Conservation (phyloP, 2,888 invertebrate genomes). For the Drosophila tripunctata region DNA sequence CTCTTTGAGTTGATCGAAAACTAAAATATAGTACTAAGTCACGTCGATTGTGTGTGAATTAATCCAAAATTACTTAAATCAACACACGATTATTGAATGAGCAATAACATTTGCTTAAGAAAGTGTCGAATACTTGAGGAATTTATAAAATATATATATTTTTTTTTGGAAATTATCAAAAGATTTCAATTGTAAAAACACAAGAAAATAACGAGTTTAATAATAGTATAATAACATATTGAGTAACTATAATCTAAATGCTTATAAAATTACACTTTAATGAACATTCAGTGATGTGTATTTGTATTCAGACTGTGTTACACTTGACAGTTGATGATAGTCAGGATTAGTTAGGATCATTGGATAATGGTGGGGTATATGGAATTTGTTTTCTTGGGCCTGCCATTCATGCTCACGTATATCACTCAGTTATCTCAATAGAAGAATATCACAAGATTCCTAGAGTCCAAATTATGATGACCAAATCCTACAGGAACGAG, state of each 20-base stretch:
- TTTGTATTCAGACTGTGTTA: constrained; percentile 70
- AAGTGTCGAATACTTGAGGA: constrained; percentile 9
- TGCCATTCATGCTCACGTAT: constrained; percentile 40
- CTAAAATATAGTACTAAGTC: constrained; percentile 35
- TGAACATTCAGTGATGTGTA: constrained; percentile 51
- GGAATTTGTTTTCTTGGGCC: constrained; percentile 30
- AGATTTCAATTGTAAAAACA: constrained; percentile 44
- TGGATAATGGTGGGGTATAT: constrained; percentile 7
- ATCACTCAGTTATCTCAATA: constrained; percentile 65
- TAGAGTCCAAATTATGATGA: constrained; percentile 9
- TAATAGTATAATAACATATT: constrained; percentile 8
- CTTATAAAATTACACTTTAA: constrained; percentile 37
- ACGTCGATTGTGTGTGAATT: constrained; percentile 64
- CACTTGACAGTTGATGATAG: constrained; percentile 16
- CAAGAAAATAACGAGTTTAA: constrained; percentile 23
- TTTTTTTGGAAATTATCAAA: neutral
- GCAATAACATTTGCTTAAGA: constrained; percentile 14
- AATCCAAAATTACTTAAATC: constrained; percentile 49
- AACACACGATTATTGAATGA: constrained; percentile 43
- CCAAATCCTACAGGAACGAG: constrained; percentile 88
- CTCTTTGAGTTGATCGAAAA: constrained; percentile 22
- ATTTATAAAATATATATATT: no score
- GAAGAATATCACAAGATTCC: constrained; percentile 66
- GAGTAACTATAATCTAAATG: constrained; percentile 38
- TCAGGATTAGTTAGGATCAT: neutral